Base-by-base conservation (phyloP, 2,888 invertebrate genomes). In the Erebia ligea region DNA sequence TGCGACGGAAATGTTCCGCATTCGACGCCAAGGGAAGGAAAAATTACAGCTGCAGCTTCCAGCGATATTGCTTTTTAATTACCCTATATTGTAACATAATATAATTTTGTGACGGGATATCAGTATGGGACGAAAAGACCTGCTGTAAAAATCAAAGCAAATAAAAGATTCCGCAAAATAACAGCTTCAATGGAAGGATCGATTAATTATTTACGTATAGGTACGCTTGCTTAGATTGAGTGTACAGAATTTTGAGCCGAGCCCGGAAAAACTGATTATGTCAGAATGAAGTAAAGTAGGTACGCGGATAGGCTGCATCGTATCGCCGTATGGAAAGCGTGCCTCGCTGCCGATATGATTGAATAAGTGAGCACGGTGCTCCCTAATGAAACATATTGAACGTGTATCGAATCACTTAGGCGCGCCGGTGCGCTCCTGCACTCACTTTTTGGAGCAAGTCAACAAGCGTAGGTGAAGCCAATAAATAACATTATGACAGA, bases 331-430 rank as follows among this genome's bases (percentile, higher is more conserved):
- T 64, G 71, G 82, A 85, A 84, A 84, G 81, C 83, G 85, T 84
- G 82, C 81, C 78, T 80, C 80, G 82, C 85, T 83, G 85, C 81
- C 85, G 85, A 86, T 89, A 86, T 93, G 90, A 93, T 93, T 92
- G 89, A 93, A 93, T 93, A 90, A 93, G 86, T 89, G 86, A 86
- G 83, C 87, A 83, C 86, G 86, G 88, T 79, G 83, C 86, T 87
- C 82, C 86, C 86, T 93, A 92, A 93, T 92, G 92, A 93, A 92
- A 92, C 92, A 91, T 92, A 92, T 92, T 92, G 92, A 91, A 91
- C 89, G 87, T 90, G 90, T 92, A 92, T 93, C 90, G 91, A 91
- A 90, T 91, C 92, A 93, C 92, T 93, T 93, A 93, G 90, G 84
- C 84, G 83, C 84, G 79, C 82, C 82, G 84, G 84, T 89, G 89